phyloP scores from a whole-genome alignment of 2,888 invertebrate genomes.

The Tineola bisselliella region DNA sequence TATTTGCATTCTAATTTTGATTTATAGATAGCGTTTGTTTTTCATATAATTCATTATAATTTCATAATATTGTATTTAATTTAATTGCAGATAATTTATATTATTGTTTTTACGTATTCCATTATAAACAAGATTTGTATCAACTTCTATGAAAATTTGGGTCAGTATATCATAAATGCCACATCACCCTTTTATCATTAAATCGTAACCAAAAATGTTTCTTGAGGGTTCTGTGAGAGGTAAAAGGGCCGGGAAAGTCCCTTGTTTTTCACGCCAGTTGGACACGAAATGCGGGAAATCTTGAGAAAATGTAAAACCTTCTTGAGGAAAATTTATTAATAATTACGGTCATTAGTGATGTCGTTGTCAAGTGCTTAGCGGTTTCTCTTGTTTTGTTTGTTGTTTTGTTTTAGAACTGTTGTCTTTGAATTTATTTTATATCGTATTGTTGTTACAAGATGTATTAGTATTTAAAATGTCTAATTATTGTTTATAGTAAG shows the following conservation, averaged over 20 bases:
- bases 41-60: too few species aligned
- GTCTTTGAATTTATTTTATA: too few species aligned
- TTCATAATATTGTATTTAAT: too few species aligned
- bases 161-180: background rate
- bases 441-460: too few species aligned
- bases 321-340: slow-evolving; percentile 45
- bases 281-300: slow-evolving; percentile 1
- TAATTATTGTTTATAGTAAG: too few species aligned
- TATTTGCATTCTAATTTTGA: too few species aligned
- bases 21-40: too few species aligned
- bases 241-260: slow-evolving; percentile 5
- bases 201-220: background rate
- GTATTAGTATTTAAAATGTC: too few species aligned
- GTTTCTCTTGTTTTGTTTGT: slow-evolving; percentile 20
- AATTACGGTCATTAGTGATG: slow-evolving; percentile 43
- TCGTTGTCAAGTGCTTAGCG: slow-evolving; percentile 48
- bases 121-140: too few species aligned
- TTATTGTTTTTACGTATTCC: too few species aligned
- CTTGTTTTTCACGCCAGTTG: slow-evolving; percentile 13
- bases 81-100: too few species aligned
- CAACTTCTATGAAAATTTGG: background rate
- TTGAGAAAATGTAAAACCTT: slow-evolving; percentile 24
- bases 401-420: background rate
- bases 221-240: background rate
- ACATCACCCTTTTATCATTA: background rate